Conservation (phyloP, 2,113 vertebrate species). For the Rutilus rutilus region DNA sequence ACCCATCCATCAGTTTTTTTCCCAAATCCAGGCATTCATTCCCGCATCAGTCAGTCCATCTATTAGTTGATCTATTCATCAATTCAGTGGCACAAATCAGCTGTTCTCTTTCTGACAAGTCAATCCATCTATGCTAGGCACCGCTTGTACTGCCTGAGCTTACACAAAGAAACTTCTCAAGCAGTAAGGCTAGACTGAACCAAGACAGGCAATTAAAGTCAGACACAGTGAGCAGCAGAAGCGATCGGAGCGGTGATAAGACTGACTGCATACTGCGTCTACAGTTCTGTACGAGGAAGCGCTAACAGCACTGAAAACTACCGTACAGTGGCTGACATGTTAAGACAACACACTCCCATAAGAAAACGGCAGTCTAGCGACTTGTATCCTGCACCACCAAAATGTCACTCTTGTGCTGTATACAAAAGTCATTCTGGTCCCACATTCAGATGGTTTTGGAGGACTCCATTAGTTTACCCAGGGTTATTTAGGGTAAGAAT, state of each 20-base stretch:
- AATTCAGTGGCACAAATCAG: slow-evolving; percentile 42
- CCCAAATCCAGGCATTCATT: slow-evolving; percentile 18
- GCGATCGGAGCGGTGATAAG: slow-evolving; percentile 38
- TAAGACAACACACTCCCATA: slow-evolving; percentile 31
- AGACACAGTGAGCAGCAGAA: slow-evolving; percentile 36
- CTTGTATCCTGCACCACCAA: slow-evolving; percentile 25
- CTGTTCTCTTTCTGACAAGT: slow-evolving; percentile 48
- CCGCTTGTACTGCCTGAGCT: slow-evolving; percentile 32
- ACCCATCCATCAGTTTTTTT: slow-evolving; percentile 44
- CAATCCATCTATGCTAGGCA: slow-evolving; percentile 52
- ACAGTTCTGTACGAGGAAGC: slow-evolving; percentile 39
- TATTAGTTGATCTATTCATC: slow-evolving; percentile 49
- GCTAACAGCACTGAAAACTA: slow-evolving; percentile 33
- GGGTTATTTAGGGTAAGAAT: neutral
- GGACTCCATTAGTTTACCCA: slow-evolving; percentile 2
- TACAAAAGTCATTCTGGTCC: neutral
- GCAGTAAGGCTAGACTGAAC: slow-evolving; percentile 39
- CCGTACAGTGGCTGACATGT: slow-evolving; percentile 34
- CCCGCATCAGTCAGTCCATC: slow-evolving; percentile 50
- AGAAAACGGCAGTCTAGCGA: neutral
- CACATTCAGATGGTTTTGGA: neutral
- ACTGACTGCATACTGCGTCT: slow-evolving; percentile 31
- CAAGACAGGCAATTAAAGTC: slow-evolving; percentile 54
- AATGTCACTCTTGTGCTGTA: neutral
- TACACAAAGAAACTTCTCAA: slow-evolving; percentile 40